Evolutionary conservation across 2,888 invertebrate genomes (phyloP), one percentile per base, ranked within the genome.

Genomic region (Clivina fossor): DNA sequence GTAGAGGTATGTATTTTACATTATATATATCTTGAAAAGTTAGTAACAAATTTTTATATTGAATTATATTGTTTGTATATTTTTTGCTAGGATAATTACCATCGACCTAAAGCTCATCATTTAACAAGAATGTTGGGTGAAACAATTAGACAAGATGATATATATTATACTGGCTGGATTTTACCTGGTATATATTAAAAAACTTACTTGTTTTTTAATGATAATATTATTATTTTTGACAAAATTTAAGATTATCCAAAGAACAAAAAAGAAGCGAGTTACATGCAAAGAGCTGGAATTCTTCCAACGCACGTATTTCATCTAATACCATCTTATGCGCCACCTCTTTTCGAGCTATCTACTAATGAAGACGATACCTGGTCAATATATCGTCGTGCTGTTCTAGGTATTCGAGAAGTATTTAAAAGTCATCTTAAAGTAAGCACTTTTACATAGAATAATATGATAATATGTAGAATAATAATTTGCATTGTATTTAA

Each of bases 231-330:
- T n/a, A 15, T 1, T 8, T 7, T 9, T 16, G 4, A 8, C 1
- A 33, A 46, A 19, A 9, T 15, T 16, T 1, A 49, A 72, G 78
- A 77, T 64, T 72, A 77, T 53, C 76, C 80, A 3, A 73, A 72
- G 63, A 75, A 66, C 4, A 72, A 67, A 58, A 63, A 65, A 26
- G 78, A 79, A 62, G 80, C 78, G 1, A 71, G 70, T 60, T 68
- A 68, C 26, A 64, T 80, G 19, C 66, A 77, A 30, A 70, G 71
- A 30, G 60, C 64, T 2, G 79, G 78, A 2, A 72, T 80, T 46
- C 64, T 78, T 48, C 79, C 80, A 1, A 77, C 79, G 1, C 79
- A 79, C 56, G 76, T 77, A n/a, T 64, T 80, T 16, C 74, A 78
- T 58, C 65, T 80, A n/a, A 69, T 75, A 40, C 66, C 71, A 4